Evolutionary conservation across 2,888 invertebrate genomes (phyloP), one percentile per base, ranked within the genome.

Genomic region (Fabriciana adippe): DNA sequence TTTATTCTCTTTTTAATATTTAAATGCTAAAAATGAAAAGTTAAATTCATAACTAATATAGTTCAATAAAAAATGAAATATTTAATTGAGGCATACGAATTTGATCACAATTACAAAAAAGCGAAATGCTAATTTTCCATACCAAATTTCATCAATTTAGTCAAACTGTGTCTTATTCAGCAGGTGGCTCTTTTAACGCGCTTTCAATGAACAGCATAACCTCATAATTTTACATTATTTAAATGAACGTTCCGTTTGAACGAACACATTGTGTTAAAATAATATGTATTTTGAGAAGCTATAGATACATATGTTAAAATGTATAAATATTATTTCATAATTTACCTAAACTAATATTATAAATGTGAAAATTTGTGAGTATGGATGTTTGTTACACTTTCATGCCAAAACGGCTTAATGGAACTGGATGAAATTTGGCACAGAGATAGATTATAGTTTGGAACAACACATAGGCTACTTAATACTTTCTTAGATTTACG

Each of bases 161-260:
- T 26, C n/a, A 45, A 47, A 21, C 55, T 45, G 31, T 41, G 60
- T 61, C 50, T 61, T 59, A 31, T 35, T 53, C 65, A 68, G 57
- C 66, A 71, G 68, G 68, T 69, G 68, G 66, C 35, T 64, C 66
- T 66, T 66, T 66, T 64, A 66, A 68, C 64, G 57, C 62, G 62
- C 51, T 45, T 64, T 61, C 60, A 61, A 66, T 63, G 70, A 59
- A 65, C 62, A 50, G 57, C 59, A 69, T 71, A 67, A 64, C 21
- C 63, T 67, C 47, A 64, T 64, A 70, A 64, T 64, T 64, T 64
- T 55, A 51, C 63, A 66, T 71, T 62, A 71, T 61, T 60, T 60
- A 60, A 66, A 54, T 55, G 21, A 54, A 31, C 35, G 48, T 48
- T 66, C 47, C 26, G 31, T 59, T 59, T 18, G 50, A 31, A 41